Evolutionary conservation across 2,888 invertebrate genomes (phyloP).

Genomic region (Rotaria socialis): DNA sequence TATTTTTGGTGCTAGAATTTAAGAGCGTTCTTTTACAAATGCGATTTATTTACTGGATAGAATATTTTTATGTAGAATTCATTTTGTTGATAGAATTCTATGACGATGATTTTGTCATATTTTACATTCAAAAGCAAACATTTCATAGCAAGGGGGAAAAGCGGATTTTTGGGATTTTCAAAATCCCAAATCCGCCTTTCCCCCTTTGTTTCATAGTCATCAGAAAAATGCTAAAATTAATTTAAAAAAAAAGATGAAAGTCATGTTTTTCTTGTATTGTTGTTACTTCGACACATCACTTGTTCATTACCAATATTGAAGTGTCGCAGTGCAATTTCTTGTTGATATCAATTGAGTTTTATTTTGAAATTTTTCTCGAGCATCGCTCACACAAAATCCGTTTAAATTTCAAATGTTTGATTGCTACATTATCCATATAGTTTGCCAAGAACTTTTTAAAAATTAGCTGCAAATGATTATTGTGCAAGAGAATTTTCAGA

Average conservation of each 20-base stretch:
- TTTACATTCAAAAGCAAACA: too few relatives aligned
- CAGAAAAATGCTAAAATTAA: not conserved
- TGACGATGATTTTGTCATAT: too few relatives aligned
- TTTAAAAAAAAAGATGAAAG: too few relatives aligned
- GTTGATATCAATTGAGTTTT: not conserved
- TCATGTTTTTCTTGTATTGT: too few relatives aligned
- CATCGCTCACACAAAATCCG: not conserved
- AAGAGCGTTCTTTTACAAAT: not conserved
- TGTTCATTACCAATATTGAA: slow-evolving; percentile 15
- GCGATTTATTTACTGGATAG: too few relatives aligned
- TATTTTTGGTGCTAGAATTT: not conserved
- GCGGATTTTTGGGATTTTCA: too few relatives aligned
- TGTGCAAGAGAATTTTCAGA: not conserved
- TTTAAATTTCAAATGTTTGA: not conserved
- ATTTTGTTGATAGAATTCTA: too few relatives aligned
- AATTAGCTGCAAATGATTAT: not conserved
- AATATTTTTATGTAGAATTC: too few relatives aligned
- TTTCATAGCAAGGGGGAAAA: too few relatives aligned
- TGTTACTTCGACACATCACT: not conserved
- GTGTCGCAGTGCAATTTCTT: not conserved
- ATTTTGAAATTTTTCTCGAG: not conserved
- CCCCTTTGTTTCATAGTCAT: not conserved
- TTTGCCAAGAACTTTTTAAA: not conserved
- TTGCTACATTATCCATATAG: not conserved
- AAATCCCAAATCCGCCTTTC: too few relatives aligned